These are phyloP conservation scores for Daphoenositta chrysoptera DNA, from an alignment of 2,113 vertebrate genomes.

Conservation along the genomic window DNA sequence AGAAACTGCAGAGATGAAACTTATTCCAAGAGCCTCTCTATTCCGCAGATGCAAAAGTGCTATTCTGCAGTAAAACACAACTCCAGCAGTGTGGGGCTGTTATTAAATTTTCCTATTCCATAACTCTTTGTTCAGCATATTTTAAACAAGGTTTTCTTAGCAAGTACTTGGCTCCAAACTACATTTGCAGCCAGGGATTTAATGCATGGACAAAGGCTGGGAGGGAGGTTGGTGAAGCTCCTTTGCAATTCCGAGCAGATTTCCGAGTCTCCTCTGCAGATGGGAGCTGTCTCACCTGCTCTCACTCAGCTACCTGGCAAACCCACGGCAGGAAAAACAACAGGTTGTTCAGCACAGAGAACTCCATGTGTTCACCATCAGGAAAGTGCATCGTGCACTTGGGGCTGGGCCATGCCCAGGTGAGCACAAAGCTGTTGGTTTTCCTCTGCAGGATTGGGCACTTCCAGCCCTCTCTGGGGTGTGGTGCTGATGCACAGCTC, in stretches of 20 bases:
- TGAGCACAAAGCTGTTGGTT: not conserved
- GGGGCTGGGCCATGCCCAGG: not conserved
- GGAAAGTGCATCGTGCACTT: not conserved
- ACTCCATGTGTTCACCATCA: not conserved
- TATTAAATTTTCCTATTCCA: not conserved
- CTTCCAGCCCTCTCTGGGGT: not conserved
- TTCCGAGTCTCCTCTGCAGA: not conserved
- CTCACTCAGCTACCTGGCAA: not conserved
- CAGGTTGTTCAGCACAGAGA: not conserved
- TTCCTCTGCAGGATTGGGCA: not conserved
- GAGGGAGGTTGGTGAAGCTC: not conserved
- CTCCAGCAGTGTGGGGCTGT: not conserved
- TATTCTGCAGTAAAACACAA: slow-evolving; percentile 2
- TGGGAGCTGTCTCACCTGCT: not conserved
- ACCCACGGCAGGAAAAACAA: not conserved
- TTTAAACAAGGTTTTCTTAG: not conserved
- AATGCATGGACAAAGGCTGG: not conserved
- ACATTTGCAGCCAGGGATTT: not conserved
- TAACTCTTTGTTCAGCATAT: not conserved
- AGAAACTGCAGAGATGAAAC: slow-evolving; percentile 5
- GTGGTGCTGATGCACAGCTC: not conserved
- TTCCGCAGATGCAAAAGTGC: not conserved
- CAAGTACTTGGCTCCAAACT: not conserved
- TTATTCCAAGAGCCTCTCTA: not conserved
- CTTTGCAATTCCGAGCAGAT: not conserved